These are phyloP conservation scores for Hyposoter dolosus DNA, from an alignment of 2,888 invertebrate species.

Conservation along the genomic window DNA sequence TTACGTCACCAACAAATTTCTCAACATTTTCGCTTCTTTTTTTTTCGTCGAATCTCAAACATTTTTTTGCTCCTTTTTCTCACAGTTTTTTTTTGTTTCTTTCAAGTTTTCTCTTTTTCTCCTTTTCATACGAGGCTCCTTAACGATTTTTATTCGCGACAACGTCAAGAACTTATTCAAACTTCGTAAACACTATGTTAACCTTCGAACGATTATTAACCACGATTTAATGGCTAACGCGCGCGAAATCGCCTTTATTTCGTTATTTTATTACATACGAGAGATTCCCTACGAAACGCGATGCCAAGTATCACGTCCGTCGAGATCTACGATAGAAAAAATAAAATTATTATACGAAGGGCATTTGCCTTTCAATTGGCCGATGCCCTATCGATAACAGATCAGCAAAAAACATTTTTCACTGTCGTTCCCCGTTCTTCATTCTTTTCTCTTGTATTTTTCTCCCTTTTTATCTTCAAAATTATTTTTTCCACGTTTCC, in stretches of 20 bases:
- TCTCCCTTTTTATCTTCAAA: not conserved
- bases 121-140: constrained; percentile 14
- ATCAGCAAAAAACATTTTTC: constrained; percentile 73
- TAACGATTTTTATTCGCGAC: constrained; percentile 58
- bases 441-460: constrained; percentile 31
- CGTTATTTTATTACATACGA: constrained; percentile 46
- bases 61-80: constrained; percentile 13
- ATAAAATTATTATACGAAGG: constrained; percentile 75
- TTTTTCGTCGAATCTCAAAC: constrained; percentile 9
- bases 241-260: constrained; percentile 58
- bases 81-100: constrained; percentile 4
- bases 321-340: constrained; percentile 73
- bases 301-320: constrained; percentile 55
- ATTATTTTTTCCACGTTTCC: constrained; percentile 36
- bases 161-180: constrained; percentile 54
- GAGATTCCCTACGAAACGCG: constrained; percentile 64
- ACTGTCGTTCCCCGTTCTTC: constrained; percentile 59
- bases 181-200: constrained; percentile 65
- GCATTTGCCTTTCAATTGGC: constrained; percentile 49
- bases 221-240: constrained; percentile 47
- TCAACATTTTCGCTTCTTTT: constrained; percentile 24
- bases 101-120: constrained; percentile 11
- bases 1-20: constrained; percentile 42
- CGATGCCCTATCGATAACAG: constrained; percentile 72
- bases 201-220: constrained; percentile 57